phyloP scores from a whole-genome alignment of 2,888 invertebrate species.

The Parascotia fuliginaria region DNA sequence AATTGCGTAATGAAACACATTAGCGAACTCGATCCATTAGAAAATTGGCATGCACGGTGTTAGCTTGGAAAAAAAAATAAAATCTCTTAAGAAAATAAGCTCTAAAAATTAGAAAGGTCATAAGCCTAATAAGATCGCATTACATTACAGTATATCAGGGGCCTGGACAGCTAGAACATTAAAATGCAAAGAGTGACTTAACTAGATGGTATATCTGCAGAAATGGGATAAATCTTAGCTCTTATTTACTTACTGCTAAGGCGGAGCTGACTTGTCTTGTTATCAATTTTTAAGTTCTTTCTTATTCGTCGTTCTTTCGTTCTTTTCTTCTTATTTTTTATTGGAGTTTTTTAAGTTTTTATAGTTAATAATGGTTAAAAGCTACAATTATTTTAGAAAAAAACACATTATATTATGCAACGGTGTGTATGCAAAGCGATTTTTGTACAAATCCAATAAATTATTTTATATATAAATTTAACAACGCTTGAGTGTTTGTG shows the following conservation, averaged over 20 bases:
- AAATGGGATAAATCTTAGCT: constrained; percentile 33
- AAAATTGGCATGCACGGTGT: constrained; percentile 3
- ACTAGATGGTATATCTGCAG: constrained; percentile 41
- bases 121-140: constrained; percentile 37
- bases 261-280: neutral
- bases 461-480: neutral
- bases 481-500: neutral
- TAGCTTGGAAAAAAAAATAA: constrained; percentile 1
- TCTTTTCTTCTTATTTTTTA: neutral
- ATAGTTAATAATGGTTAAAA: neutral
- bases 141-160: constrained; percentile 42
- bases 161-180: constrained; percentile 44
- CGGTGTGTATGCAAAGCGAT: too few relatives aligned
- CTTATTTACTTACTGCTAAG: constrained; percentile 27
- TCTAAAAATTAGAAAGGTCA: constrained; percentile 6
- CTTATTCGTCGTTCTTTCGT: neutral
- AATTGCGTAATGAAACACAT: constrained; percentile 4
- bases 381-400: too few relatives aligned
- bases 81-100: constrained; percentile 4
- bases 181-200: constrained; percentile 59
- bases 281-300: neutral
- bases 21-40: constrained; percentile 9
- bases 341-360: too few relatives aligned
- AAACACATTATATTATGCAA: too few relatives aligned
- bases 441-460: neutral